A percentile compares a stretch with the other conserved stretches of the same genome.
Evolutionary conservation across 2,797 vertebrate species (phyloP).

Genomic region (Xenentodon cancila): DNA sequence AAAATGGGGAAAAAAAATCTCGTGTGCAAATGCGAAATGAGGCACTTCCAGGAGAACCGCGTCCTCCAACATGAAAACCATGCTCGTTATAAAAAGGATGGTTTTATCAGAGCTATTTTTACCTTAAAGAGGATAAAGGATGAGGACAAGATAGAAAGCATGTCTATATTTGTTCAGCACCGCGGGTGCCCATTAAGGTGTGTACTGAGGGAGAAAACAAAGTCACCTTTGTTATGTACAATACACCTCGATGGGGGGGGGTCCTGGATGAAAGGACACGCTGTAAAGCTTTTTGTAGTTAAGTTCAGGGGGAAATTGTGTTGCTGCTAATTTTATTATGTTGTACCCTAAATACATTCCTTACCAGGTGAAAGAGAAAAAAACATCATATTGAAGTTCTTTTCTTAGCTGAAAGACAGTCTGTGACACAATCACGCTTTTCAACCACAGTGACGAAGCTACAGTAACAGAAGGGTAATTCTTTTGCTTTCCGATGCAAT

Average conservation of each 20-base stretch:
- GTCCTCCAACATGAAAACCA: too few relatives aligned
- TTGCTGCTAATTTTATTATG: conserved; percentile 28
- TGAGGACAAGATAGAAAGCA: neutral
- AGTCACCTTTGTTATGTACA: conserved; percentile 22
- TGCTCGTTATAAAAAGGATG: too few relatives aligned
- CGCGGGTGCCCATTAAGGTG: conserved; percentile 1
- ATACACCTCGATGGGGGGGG: conserved; percentile 9
- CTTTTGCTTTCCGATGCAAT: conserved; percentile 34
- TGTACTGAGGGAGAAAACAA: conserved; percentile 30
- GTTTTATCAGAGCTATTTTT: neutral
- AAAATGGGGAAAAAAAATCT: too few relatives aligned
- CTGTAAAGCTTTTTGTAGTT: conserved; percentile 12
- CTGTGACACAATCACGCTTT: conserved; percentile 32
- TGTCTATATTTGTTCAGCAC: conserved; percentile 16
- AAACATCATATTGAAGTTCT: conserved; percentile 37
- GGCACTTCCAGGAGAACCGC: too few relatives aligned
- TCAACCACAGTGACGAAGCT: conserved; percentile 29
- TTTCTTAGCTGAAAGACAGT: conserved; percentile 46
- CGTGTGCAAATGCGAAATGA: too few relatives aligned
- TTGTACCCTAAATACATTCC: too few relatives aligned
- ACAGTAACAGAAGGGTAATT: conserved; percentile 28
- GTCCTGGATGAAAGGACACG: neutral
- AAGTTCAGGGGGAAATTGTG: conserved; percentile 19
- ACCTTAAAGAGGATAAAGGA: neutral
- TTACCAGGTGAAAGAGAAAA: too few relatives aligned